Evolutionary conservation across 2,888 invertebrate genomes (phyloP).

Genomic region (Oasisia sp.): DNA sequence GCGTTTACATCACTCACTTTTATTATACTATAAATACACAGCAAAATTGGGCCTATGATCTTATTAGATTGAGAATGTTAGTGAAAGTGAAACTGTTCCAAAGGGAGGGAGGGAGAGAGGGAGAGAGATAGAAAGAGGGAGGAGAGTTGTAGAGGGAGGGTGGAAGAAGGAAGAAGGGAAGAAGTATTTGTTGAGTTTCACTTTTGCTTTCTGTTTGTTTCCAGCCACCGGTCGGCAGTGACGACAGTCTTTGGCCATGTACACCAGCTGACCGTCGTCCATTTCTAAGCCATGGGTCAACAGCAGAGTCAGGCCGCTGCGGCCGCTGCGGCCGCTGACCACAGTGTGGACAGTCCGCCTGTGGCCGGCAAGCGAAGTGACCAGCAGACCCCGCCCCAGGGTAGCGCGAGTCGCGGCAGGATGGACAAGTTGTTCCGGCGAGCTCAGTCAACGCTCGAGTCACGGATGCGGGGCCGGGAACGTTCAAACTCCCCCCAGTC

Average conservation of each 20-base stretch:
- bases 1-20: too few relatives aligned
- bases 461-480: constrained; percentile 33
- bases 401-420: constrained; percentile 24
- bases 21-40: too few relatives aligned
- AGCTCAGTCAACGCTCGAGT: constrained; percentile 33
- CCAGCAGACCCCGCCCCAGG: background rate
- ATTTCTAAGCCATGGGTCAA: constrained; percentile 28
- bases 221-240: background rate
- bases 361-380: constrained; percentile 13
- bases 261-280: background rate
- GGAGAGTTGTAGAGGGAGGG: too few relatives aligned
- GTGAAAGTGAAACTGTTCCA: too few relatives aligned
- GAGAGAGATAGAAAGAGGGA: too few relatives aligned
- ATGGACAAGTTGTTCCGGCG: constrained; percentile 40
- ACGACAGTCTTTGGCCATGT: background rate
- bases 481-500: constrained; percentile 29
- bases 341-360: background rate
- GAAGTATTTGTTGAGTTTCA: background rate
- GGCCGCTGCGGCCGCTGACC: constrained; percentile 19
- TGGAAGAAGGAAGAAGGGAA: background rate
- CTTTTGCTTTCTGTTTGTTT: background rate
- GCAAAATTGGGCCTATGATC: too few relatives aligned
- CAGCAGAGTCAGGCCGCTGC: constrained; percentile 33
- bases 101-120: too few relatives aligned
- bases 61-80: too few relatives aligned